Evolutionary conservation across 1,140 invertebrate genomes (phyloP).

Genomic region (Adelges cooleyi): DNA sequence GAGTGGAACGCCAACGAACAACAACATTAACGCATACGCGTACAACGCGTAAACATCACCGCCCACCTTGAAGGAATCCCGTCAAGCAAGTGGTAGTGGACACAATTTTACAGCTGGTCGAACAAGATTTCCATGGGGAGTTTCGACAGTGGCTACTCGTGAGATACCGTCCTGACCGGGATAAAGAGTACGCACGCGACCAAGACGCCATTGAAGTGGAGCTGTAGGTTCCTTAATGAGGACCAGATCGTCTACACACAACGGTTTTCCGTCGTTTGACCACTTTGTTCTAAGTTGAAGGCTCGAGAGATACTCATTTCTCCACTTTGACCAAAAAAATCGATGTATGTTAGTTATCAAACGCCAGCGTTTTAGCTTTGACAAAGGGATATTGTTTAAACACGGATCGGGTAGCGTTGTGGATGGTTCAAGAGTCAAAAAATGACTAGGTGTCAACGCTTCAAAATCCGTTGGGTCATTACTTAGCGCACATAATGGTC

Average conservation of each 20-base stretch:
- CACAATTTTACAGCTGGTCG: constrained; percentile 6
- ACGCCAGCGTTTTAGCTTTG: constrained; percentile 31
- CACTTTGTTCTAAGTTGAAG: constrained; percentile 35
- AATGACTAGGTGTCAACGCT: constrained; percentile 35
- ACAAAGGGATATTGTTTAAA: constrained; percentile 3
- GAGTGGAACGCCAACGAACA: too few relatives aligned
- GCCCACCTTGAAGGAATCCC: background rate
- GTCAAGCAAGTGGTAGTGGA: background rate
- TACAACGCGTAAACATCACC: background rate
- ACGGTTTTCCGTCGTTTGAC: background rate
- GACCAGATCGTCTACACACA: background rate
- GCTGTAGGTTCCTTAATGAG: background rate
- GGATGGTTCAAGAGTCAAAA: constrained; percentile 31
- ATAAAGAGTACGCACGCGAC: background rate
- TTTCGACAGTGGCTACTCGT: constrained; percentile 11
- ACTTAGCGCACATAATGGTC: constrained; percentile 37
- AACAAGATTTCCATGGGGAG: background rate
- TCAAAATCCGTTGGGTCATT: constrained; percentile 34
- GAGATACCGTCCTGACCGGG: constrained; percentile 12
- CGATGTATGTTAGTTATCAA: constrained; percentile 29
- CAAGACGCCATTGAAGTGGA: constrained; percentile 13
- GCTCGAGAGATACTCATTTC: constrained; percentile 33
- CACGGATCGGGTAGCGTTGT: constrained; percentile 16
- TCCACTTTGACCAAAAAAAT: constrained; percentile 35
- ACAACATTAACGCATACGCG: too few relatives aligned